Base-by-base conservation (phyloP, 1,140 invertebrate species). In the Aphaenogaster rudis region DNA sequence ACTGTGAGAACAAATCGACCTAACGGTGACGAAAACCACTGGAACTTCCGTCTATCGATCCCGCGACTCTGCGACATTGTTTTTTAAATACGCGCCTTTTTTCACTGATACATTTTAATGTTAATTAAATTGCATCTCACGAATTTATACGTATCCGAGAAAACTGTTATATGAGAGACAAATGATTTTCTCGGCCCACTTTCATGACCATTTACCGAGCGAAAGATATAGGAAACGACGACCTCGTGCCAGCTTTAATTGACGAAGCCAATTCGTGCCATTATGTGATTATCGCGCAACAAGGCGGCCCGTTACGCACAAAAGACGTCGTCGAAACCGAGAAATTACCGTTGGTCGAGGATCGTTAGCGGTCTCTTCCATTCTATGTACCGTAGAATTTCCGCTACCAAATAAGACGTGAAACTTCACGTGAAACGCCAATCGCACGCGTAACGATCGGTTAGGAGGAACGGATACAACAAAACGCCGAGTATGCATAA, bases 211-310 rank as follows among this genome's bases (percentile, higher is more conserved):
- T 28, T 28, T 71, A 28, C 21, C 36, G 39, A 59, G 21, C 15
- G 54, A 74, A 48, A 54, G 15, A 48, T 54, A 54, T 5, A 33
- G 15, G 28, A 42, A 33, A 59, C 50, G 48, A 67, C 50, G 77
- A 69, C 64, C 48, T 80, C 84, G 45, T 57, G 84, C 17, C 61
- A 28, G 42, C 64, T 88, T 80, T 88, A 88, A 88, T 88, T 86
- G 74, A 88, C 69, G 64, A 0, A 21, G 42, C 64, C 82, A 87
- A 71, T 88, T 86, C 69, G 66, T 54, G 72, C 39, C 66, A 88
- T 88, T 88, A 72, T 28, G 72, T 61, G 48, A 86, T 88, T 86
- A 88, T 86, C 74, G 63, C 61, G 86, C 64, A 82, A 86, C 42
- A 69, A 67, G 63, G 13, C 63, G 52, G 33, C 13, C 61, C n/a